Evolutionary conservation across 2,113 vertebrate genomes (phyloP).

Genomic region (Pimephales promelas): DNA sequence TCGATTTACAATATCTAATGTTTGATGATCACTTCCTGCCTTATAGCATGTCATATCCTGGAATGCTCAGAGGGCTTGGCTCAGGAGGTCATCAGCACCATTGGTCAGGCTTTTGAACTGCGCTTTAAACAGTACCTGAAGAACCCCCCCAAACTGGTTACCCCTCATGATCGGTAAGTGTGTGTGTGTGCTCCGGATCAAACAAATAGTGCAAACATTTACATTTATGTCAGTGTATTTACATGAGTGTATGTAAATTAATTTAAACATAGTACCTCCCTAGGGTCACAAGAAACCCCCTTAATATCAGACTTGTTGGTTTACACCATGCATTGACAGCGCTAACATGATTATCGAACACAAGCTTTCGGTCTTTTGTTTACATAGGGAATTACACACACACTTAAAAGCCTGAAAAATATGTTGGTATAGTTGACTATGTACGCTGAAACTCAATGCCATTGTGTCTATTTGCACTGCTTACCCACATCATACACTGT

Average conservation of each 20-base stretch:
- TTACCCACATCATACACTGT: background rate
- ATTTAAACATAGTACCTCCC: background rate
- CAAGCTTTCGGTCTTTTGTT: too few species aligned
- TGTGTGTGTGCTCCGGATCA: background rate
- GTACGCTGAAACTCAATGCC: background rate
- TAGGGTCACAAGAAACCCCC: background rate
- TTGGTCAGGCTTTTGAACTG: slow-evolving; percentile 95
- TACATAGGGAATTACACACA: too few species aligned
- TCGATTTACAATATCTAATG: background rate
- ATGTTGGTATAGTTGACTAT: too few species aligned
- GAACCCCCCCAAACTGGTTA: slow-evolving; percentile 95
- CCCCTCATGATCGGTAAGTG: slow-evolving; percentile 92
- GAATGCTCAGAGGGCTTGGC: slow-evolving; percentile 95
- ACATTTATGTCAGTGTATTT: background rate
- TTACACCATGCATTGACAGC: too few species aligned
- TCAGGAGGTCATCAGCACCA: slow-evolving; percentile 98
- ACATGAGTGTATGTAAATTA: background rate
- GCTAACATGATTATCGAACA: too few species aligned
- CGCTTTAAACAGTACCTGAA: slow-evolving; percentile 99
- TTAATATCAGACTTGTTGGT: background rate
- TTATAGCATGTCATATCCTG: slow-evolving; percentile 92
- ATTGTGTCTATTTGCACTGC: background rate
- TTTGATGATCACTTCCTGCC: slow-evolving; percentile 14
- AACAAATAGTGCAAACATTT: background rate
- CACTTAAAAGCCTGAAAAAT: too few species aligned